These are phyloP conservation scores for Drosophila tripunctata DNA, from an alignment of 2,888 invertebrate genomes.

Conservation along the genomic window DNA sequence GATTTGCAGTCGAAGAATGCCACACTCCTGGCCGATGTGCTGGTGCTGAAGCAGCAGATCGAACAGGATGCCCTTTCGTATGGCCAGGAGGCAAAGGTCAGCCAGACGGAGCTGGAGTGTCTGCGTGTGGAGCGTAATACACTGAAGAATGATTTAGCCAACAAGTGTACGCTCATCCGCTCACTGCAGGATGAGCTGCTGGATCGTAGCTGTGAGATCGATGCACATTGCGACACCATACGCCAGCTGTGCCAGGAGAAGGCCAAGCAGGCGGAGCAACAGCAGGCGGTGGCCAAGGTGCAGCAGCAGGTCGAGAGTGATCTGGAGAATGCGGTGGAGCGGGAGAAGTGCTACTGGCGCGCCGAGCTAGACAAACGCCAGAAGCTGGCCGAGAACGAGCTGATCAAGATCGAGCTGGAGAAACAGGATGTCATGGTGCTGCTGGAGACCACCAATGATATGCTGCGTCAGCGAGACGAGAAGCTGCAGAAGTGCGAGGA, in stretches of 20 bases:
- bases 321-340: constrained; percentile 84
- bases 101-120: constrained; percentile 80
- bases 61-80: constrained; percentile 81
- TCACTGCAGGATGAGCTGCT: constrained; percentile 82
- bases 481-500: constrained; percentile 83
- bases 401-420: constrained; percentile 85
- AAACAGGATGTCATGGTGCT: constrained; percentile 85
- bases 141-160: constrained; percentile 81
- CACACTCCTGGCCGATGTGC: constrained; percentile 70
- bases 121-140: constrained; percentile 82
- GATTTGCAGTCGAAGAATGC: constrained; percentile 76
- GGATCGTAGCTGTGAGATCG: constrained; percentile 83
- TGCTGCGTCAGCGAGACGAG: constrained; percentile 83
- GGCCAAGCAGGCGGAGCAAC: constrained; percentile 81
- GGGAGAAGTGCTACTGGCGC: constrained; percentile 84
- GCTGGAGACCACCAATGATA: constrained; percentile 83
- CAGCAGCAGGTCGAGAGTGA: constrained; percentile 84
- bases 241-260: constrained; percentile 81
- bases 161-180: constrained; percentile 82
- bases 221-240: constrained; percentile 82
- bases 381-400: constrained; percentile 85
- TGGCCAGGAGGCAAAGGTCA: constrained; percentile 78
- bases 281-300: constrained; percentile 84
- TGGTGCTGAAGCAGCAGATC: constrained; percentile 77
- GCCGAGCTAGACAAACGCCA: constrained; percentile 86